phyloP scores from a whole-genome alignment of 2,113 vertebrate genomes.

The Gobius niger region DNA sequence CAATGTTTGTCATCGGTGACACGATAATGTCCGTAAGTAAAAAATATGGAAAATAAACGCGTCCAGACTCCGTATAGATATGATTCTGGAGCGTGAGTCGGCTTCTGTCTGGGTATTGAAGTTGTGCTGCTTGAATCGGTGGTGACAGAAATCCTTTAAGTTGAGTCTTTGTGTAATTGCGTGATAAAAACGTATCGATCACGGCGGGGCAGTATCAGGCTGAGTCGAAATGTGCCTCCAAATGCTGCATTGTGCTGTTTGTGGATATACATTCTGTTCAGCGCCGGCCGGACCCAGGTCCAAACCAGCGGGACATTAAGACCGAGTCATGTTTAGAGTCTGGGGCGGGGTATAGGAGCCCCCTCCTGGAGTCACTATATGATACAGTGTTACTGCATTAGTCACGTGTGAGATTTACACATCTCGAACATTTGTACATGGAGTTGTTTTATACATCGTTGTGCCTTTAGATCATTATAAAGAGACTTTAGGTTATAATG shows the following conservation, averaged over 20 bases:
- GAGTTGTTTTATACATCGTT: conserved; percentile 79
- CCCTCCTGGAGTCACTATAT: conserved; percentile 21
- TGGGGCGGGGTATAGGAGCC: conserved; percentile 44
- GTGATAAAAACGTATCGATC: conserved; percentile 71
- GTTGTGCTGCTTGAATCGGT: conserved; percentile 48
- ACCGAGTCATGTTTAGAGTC: conserved; percentile 52
- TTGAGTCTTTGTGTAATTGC: conserved; percentile 67
- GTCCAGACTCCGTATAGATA: conserved; percentile 20
- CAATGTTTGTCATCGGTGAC: conserved; percentile 56
- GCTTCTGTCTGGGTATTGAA: conserved; percentile 44
- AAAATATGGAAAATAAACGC: conserved; percentile 58
- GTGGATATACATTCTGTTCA: conserved; percentile 67
- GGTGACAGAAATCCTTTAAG: conserved; percentile 64
- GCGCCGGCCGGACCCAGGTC: conserved; percentile 65
- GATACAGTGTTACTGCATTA: conserved; percentile 65
- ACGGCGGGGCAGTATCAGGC: conserved; percentile 72
- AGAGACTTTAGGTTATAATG: conserved; percentile 70
- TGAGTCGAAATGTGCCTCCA: conserved; percentile 63
- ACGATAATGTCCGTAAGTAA: conserved; percentile 47
- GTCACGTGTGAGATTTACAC: conserved; percentile 76
- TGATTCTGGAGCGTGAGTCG: conserved; percentile 18
- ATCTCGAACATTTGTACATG: conserved; percentile 82
- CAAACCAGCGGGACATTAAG: conserved; percentile 59
- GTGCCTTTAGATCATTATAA: conserved; percentile 79
- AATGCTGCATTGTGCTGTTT: conserved; percentile 69